These are phyloP conservation scores for Threskiornis aethiopicus DNA, from an alignment of 2,797 vertebrate species.

Conservation along the genomic window DNA sequence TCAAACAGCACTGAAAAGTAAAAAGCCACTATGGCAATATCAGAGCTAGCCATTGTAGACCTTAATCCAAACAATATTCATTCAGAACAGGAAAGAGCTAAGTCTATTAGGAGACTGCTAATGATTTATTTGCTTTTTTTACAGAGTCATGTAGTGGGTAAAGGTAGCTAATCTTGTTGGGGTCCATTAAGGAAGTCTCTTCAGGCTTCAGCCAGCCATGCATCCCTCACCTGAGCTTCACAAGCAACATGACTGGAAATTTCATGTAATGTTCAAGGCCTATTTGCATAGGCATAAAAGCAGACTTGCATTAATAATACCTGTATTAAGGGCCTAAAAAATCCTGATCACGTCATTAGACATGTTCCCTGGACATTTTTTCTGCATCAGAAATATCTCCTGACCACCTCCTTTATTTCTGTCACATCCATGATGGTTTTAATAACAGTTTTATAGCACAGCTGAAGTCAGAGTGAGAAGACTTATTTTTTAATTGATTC, in stretches of 20 bases:
- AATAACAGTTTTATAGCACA: neutral
- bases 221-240: neutral
- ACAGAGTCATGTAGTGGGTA: constrained; percentile 18
- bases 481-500: neutral
- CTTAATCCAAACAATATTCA: constrained; percentile 36
- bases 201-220: constrained; percentile 16
- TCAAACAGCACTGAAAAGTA: neutral
- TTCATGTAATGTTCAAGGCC: neutral
- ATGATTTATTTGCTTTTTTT: constrained; percentile 59
- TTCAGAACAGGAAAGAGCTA: constrained; percentile 41
- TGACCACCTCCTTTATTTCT: neutral
- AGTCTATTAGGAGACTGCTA: constrained; percentile 44
- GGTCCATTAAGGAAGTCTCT: constrained; percentile 49
- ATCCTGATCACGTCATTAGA: neutral
- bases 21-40: neutral
- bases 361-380: neutral
- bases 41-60: neutral
- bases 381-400: neutral
- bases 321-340: neutral
- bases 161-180: constrained; percentile 58
- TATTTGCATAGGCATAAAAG: constrained; percentile 15
- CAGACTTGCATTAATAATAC: constrained; percentile 43
- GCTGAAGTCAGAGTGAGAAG: neutral
- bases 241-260: constrained; percentile 15
- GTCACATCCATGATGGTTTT: neutral